Base-by-base conservation (phyloP, 2,888 invertebrate species). In the Xanthia togata region DNA sequence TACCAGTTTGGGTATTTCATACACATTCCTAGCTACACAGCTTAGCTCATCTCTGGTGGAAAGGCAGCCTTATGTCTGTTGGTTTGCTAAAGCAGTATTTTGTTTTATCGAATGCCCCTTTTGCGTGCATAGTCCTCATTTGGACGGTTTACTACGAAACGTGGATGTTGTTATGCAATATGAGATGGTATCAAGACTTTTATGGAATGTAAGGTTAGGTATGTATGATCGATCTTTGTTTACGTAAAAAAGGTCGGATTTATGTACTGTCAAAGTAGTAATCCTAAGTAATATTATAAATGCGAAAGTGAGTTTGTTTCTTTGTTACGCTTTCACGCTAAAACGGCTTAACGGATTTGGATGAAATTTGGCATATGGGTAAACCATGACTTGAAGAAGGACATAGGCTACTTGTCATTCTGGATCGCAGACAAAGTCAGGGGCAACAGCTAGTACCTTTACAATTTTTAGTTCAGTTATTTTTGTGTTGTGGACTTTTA, bases 41-140 rank as follows among this genome's bases (percentile, higher is more conserved):
- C 53, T 26, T 23, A 70, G 59, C 60, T 11, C 53, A 76, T 79
- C 12, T 35, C 12, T 26, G 0, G 9, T 53, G 17, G 9, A 26
- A 55, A 62, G 6, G 60, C 44, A 26, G 12, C 79, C 26, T 73
- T 35, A 53, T 23, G 26, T 70, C 60, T 35, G 23, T 69, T 41
- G n/a, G 53, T 68, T 76, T 76, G 69, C 70, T 77, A 76, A 80
- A 82, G 74, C 71, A 76, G 76, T 82, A 82, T 88, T 88, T 88
- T 86, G 79, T 86, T 84, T 78, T 81, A 89, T 90, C 79, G 88
- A 90, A 91, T 90, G 90, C 87, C 89, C 79, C 83, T 89, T 90
- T 92, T 87, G 92, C 93, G 92, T 93, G 93, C 73, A 77, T 76
- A 80, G 41, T 59, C 60, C 87, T 90, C 92, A 88, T 93, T 92